Evolutionary conservation across 1,140 invertebrate genomes (phyloP).

Genomic region (Hycleus phaleratus): DNA sequence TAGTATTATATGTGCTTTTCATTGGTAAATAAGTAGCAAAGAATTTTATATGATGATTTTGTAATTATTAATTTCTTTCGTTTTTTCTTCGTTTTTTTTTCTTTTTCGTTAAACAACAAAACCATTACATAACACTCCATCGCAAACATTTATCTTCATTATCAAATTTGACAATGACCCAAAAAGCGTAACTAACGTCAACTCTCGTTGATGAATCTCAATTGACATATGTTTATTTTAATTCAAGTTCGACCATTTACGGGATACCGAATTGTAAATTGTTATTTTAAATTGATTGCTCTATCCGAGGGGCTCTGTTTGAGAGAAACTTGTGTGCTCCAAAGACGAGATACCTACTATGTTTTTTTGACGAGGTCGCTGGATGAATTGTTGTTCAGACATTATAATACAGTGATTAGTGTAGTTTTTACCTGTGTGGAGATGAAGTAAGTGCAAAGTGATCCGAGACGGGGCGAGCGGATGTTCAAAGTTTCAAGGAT

Average conservation of each 20-base stretch:
- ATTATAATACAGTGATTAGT: conserved; percentile 14
- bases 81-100: no score
- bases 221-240: neutral
- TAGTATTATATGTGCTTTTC: no score
- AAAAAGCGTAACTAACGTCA: neutral
- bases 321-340: no score
- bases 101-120: no score
- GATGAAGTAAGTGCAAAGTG: conserved; percentile 19
- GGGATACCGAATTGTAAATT: no score
- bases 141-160: conserved; percentile 8
- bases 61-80: no score
- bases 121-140: neutral
- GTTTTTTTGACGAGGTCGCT: conserved; percentile 3
- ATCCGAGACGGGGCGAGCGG: conserved; percentile 19
- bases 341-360: no score
- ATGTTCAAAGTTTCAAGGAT: conserved; percentile 24
- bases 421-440: conserved; percentile 15
- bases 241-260: neutral
- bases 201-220: conserved; percentile 1
- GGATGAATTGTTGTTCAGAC: conserved; percentile 10
- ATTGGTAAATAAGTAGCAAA: no score
- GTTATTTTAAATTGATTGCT: no score
- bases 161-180: conserved; percentile 5
- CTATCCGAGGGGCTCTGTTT: no score
- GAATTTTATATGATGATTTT: no score